Conservation (phyloP, 2,888 invertebrate genomes). For the Ischnus inquisitorius region DNA sequence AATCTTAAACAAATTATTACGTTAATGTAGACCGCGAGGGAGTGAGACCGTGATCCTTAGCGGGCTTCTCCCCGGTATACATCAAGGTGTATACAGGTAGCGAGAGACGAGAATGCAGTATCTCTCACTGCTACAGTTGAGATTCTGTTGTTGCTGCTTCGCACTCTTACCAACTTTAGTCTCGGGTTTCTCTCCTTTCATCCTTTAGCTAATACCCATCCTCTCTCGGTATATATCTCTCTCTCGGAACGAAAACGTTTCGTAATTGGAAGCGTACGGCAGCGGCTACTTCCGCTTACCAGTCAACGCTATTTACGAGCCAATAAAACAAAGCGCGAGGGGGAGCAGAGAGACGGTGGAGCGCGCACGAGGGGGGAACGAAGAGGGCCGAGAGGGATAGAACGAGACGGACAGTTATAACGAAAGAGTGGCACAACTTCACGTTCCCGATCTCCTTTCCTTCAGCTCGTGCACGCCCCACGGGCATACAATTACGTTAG, state of each 20-base stretch:
- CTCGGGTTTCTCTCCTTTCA: neutral
- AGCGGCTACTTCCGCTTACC: slow-evolving; percentile 79
- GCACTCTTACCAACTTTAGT: slow-evolving; percentile 4
- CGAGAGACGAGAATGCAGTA: neutral
- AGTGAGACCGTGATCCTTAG: neutral
- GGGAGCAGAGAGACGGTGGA: slow-evolving; percentile 25
- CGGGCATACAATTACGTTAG: slow-evolving; percentile 76
- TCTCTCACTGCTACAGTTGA: slow-evolving; percentile 33
- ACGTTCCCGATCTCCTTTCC: slow-evolving; percentile 61
- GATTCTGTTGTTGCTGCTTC: slow-evolving; percentile 48
- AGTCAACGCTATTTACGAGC: slow-evolving; percentile 81
- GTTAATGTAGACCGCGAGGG: slow-evolving; percentile 64
- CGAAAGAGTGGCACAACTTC: slow-evolving; percentile 36
- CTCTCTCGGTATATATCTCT: slow-evolving; percentile 32
- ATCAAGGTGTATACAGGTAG: neutral
- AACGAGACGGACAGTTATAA: slow-evolving; percentile 21
- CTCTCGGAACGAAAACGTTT: slow-evolving; percentile 72
- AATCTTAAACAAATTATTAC: slow-evolving; percentile 71
- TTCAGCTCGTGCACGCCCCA: slow-evolving; percentile 64
- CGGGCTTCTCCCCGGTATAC: slow-evolving; percentile 5
- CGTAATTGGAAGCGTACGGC: slow-evolving; percentile 78
- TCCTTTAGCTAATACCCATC: slow-evolving; percentile 50
- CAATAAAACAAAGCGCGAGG: slow-evolving; percentile 79
- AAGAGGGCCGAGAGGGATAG: slow-evolving; percentile 11
- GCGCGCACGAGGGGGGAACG: slow-evolving; percentile 18